Base-by-base conservation (phyloP, 1,140 invertebrate genomes). In the Neomicropteryx cornuta region DNA sequence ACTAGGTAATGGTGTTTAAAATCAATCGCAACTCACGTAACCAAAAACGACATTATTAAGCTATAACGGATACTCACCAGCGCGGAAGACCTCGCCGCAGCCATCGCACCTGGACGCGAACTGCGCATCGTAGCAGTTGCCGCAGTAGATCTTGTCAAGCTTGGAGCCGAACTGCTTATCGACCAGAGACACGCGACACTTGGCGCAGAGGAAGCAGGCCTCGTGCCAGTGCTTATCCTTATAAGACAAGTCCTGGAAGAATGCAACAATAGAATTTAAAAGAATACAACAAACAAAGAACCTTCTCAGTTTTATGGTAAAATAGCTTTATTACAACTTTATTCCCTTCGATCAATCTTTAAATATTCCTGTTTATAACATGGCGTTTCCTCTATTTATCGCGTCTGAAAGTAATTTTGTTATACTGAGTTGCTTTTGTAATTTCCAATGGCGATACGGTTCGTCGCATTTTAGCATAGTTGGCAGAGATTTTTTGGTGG, bases 151-250 rank as follows among this genome's bases (percentile, higher is more conserved):
- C 70, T 94, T 91, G 61, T 91, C 86, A 45, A 83, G 79, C 67
- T 99, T 98, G 53, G 91, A 92, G 49, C 95, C 97, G 61, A 99
- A 99, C 60, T 97, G 95, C 74, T 97, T 96, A 74, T 98, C 95
- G 36, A 99, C 95, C 57, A 99, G 76, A 33, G 92, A 96, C 47
- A 93, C 83, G 62, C 90, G 83, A 71, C 97, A 99, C 70, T 94
- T 96, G 66, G 80, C 84, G 76, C 97, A 99, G 52, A 97, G 77
- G 81, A 99, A 99, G 63, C 97, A 99, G 27, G 85, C 84, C 71
- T 98, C 95, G 68, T 98, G 95, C 95, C 95, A 99, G 62, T 99
- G 96, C 68, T 95, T 95, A 65, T 99, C 96, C 73, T 99, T 99
- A 79, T 99, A 99, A 32, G 95, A 98, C 58, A 99, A 74, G 76